A percentile compares a stretch with the other conserved stretches of the same genome.
Evolutionary conservation across 2,113 vertebrate genomes (phyloP).

Genomic region (Tetrax tetrax): DNA sequence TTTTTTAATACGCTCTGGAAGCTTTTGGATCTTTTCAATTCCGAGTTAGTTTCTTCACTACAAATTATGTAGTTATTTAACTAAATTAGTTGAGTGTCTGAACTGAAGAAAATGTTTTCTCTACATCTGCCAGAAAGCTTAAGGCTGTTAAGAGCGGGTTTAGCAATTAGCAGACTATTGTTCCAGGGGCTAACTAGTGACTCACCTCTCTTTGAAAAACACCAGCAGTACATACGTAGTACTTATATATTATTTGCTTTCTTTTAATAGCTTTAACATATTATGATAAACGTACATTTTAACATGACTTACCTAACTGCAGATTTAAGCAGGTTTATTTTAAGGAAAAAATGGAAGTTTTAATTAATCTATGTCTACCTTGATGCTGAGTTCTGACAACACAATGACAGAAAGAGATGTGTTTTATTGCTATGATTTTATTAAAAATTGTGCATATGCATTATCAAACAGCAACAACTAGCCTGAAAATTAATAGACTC

Average conservation of each 20-base stretch:
- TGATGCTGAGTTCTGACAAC: neutral
- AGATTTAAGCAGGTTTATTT: neutral
- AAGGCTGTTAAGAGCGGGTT: slow-evolving; percentile 18
- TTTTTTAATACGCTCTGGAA: neutral
- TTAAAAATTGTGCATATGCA: neutral
- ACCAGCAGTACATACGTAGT: neutral
- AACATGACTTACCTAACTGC: neutral
- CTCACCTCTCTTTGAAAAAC: neutral
- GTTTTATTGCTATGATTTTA: neutral
- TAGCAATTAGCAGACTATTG: slow-evolving; percentile 42
- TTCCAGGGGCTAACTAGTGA: slow-evolving; percentile 10
- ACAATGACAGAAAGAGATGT: neutral
- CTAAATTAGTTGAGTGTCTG: neutral
- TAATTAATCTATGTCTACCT: slow-evolving; percentile 2
- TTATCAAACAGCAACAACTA: neutral
- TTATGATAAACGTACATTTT: neutral
- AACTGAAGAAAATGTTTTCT: neutral
- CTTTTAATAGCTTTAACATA: slow-evolving; percentile 32
- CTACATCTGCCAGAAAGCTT: slow-evolving; percentile 26
- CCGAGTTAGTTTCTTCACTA: neutral
- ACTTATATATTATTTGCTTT: neutral
- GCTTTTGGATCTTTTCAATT: neutral
- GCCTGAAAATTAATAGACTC: neutral
- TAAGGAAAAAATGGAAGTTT: slow-evolving; percentile 7
- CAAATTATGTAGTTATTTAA: slow-evolving; percentile 11